Conservation (phyloP, 1,140 invertebrate species). For the Diorhabda carinulata region DNA sequence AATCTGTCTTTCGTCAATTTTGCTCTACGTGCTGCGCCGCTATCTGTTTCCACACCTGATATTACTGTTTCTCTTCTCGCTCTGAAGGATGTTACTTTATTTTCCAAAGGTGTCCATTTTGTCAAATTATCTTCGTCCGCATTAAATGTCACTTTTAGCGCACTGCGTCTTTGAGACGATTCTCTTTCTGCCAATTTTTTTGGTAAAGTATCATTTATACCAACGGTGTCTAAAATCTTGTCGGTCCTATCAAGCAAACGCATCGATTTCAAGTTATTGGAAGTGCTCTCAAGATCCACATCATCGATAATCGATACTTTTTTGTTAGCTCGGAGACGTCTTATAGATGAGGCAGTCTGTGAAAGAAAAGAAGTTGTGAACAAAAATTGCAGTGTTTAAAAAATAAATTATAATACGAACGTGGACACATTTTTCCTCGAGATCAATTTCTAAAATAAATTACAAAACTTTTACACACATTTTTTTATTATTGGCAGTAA, state of each 20-base stretch:
- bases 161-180: constrained; percentile 45
- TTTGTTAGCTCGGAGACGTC: constrained; percentile 52
- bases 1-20: constrained; percentile 52
- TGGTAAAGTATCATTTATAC: constrained; percentile 47
- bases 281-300: constrained; percentile 54
- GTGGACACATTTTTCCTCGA: too few species aligned
- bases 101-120: constrained; percentile 53
- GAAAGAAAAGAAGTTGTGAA: too few species aligned
- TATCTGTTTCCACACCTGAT: constrained; percentile 7
- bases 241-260: constrained; percentile 53
- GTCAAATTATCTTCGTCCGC: constrained; percentile 45
- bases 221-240: constrained; percentile 57
- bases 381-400: too few species aligned
- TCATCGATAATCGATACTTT: constrained; percentile 55
- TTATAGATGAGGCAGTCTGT: constrained; percentile 40
- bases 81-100: constrained; percentile 48
- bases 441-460: too few species aligned
- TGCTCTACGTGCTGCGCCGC: constrained; percentile 39
- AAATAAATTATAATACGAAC: too few species aligned
- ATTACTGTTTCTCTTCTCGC: constrained; percentile 32
- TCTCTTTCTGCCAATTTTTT: constrained; percentile 48
- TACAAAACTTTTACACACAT: too few species aligned
- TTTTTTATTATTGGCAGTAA: too few species aligned
- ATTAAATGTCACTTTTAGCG: constrained; percentile 50
- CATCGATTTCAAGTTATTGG: constrained; percentile 52